These are phyloP conservation scores for Philereme vetulata DNA, from an alignment of 2,888 invertebrate genomes.

Conservation along the genomic window DNA sequence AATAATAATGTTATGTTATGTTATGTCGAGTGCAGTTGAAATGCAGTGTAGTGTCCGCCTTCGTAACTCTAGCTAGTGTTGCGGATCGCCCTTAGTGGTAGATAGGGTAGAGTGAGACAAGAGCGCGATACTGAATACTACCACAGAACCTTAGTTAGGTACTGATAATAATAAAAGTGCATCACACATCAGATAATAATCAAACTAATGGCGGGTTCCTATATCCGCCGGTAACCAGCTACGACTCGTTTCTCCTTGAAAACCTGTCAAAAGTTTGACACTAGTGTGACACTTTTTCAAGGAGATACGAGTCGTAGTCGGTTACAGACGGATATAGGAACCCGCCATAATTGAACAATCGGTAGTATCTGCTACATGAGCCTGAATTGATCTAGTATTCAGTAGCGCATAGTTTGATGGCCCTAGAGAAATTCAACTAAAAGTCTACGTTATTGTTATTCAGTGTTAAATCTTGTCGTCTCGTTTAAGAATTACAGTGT, in stretches of 20 bases:
- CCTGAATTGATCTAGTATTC: conserved; percentile 49
- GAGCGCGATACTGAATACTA: conserved; percentile 59
- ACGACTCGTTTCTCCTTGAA: too few species aligned
- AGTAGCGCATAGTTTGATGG: conserved; percentile 66
- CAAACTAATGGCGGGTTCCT: too few species aligned
- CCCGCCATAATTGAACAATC: too few species aligned
- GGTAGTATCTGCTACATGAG: background rate
- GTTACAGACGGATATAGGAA: too few species aligned
- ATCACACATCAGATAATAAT: background rate
- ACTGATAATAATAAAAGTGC: conserved; percentile 6
- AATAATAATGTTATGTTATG: conserved; percentile 14
- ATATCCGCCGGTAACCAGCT: too few species aligned
- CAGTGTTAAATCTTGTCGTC: conserved; percentile 82
- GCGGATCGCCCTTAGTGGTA: conserved; percentile 76
- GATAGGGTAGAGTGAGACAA: conserved; percentile 62
- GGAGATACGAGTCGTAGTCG: too few species aligned
- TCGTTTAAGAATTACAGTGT: conserved; percentile 83
- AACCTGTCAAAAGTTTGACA: too few species aligned
- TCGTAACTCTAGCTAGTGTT: conserved; percentile 75
- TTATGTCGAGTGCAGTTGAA: conserved; percentile 56
- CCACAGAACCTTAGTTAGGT: conserved; percentile 34
- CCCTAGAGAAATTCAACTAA: conserved; percentile 71
- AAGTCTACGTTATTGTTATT: conserved; percentile 81
- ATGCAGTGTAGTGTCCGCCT: conserved; percentile 75
- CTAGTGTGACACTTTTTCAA: too few species aligned